phyloP scores from a whole-genome alignment of 1,140 invertebrate species.

The Drosophila funebris region DNA sequence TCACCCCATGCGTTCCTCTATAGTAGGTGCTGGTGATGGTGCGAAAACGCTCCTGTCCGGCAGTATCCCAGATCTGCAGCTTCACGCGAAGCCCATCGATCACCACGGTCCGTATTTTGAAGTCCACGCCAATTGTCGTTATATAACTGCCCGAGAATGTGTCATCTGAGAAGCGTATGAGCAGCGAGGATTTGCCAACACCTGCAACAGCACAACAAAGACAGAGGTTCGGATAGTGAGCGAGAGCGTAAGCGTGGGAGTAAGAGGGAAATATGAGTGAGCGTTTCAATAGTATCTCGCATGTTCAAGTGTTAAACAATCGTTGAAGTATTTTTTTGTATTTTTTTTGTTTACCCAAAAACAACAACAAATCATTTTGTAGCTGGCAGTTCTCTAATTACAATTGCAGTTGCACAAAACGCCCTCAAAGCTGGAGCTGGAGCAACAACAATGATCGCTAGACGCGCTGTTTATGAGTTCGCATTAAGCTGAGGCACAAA shows the following conservation, averaged over 20 bases:
- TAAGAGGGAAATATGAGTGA: too few relatives aligned
- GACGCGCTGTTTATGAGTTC: too few relatives aligned
- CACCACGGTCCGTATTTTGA: slow-evolving; percentile 98
- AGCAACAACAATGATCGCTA: not conserved
- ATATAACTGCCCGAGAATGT: slow-evolving; percentile 99
- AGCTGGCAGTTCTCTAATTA: slow-evolving; percentile 26
- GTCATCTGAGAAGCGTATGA: slow-evolving; percentile 99
- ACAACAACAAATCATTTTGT: slow-evolving; percentile 9
- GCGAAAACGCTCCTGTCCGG: slow-evolving; percentile 93
- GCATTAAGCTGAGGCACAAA: not conserved
- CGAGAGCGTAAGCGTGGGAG: not conserved
- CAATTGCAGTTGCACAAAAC: slow-evolving; percentile 13
- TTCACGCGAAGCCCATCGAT: slow-evolving; percentile 98
- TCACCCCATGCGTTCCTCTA: slow-evolving; percentile 98
- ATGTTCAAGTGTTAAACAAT: slow-evolving; percentile 8
- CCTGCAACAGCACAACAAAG: slow-evolving; percentile 87
- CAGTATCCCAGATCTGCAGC: slow-evolving; percentile 98
- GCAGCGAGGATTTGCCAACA: slow-evolving; percentile 98
- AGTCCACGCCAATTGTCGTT: slow-evolving; percentile 99
- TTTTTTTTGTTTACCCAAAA: slow-evolving; percentile 32
- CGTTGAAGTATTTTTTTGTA: not conserved
- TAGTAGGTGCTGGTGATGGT: slow-evolving; percentile 91
- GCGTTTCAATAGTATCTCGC: not conserved
- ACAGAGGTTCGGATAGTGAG: not conserved
- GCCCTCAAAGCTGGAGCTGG: not conserved